Evolutionary conservation across 1,140 invertebrate genomes (phyloP).

Genomic region (Acromyrmex echinatior): DNA sequence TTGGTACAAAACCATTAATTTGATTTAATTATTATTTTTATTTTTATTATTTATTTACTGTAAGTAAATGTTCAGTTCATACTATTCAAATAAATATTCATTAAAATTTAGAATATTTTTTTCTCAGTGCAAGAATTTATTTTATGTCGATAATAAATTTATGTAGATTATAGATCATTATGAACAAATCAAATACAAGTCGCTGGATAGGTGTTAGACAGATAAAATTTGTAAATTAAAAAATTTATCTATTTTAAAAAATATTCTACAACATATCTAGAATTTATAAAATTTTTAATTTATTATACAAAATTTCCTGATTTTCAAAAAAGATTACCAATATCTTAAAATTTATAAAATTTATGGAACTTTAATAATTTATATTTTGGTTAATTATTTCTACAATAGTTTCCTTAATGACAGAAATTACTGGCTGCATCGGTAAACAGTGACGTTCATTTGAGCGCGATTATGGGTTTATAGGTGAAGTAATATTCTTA

Average conservation of each 20-base stretch:
- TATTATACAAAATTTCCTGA: neutral
- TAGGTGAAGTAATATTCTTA: constrained; percentile 83
- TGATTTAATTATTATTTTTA: too few species aligned
- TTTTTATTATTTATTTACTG: too few species aligned
- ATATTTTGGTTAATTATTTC: neutral
- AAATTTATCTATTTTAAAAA: neutral
- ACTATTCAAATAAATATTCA: too few species aligned
- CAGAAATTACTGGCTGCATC: constrained; percentile 61
- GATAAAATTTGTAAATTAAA: neutral
- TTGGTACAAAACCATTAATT: too few species aligned
- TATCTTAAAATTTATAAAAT: too few species aligned
- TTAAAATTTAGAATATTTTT: too few species aligned
- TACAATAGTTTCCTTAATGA: constrained; percentile 60
- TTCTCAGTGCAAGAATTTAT: too few species aligned
- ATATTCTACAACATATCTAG: neutral
- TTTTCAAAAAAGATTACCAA: neutral
- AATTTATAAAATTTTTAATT: constrained; percentile 4
- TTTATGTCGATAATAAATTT: too few species aligned
- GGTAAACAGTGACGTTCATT: constrained; percentile 77
- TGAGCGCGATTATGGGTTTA: constrained; percentile 79
- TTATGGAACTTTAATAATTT: neutral
- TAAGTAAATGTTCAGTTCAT: too few species aligned
- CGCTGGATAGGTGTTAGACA: neutral
- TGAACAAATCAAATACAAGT: too few species aligned
- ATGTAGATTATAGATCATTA: too few species aligned